Conservation (phyloP, 2,113 vertebrate species). For the Corvus cornix region DNA sequence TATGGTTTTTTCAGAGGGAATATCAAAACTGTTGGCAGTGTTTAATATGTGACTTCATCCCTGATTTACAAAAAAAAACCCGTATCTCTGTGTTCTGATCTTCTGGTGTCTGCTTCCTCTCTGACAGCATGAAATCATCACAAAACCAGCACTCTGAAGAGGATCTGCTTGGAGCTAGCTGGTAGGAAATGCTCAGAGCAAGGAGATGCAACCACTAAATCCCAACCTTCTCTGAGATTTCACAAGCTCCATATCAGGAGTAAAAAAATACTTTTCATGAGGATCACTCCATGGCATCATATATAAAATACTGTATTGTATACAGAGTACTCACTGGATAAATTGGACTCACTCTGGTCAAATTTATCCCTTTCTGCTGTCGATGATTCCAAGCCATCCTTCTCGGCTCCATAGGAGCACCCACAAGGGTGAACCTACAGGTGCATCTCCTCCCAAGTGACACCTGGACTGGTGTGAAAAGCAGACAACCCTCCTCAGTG, state of each 20-base stretch:
- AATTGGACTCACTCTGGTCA: not conserved
- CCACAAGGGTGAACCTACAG: not conserved
- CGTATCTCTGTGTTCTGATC: not conserved
- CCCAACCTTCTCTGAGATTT: not conserved
- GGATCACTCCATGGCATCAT: not conserved
- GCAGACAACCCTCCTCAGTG: not conserved
- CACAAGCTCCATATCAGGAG: not conserved
- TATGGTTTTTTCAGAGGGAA: not conserved
- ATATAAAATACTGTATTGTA: not conserved
- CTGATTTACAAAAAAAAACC: not conserved
- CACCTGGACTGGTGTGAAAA: not conserved
- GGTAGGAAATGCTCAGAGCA: not conserved
- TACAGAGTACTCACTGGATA: not conserved
- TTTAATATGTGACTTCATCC: not conserved
- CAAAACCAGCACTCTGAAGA: not conserved
- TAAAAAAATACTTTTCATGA: not conserved
- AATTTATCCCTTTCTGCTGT: not conserved
- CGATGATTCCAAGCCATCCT: not conserved
- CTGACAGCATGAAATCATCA: not conserved
- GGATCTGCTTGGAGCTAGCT: not conserved
- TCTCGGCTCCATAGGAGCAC: not conserved
- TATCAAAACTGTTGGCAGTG: not conserved
- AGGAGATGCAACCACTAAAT: not conserved
- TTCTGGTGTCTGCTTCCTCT: not conserved
- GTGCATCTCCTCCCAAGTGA: not conserved